A percentile compares a stretch with the other conserved stretches of the same genome.
These are phyloP conservation scores for Tipula lateralis DNA, from an alignment of 2,888 invertebrate genomes.

Conservation along the genomic window DNA sequence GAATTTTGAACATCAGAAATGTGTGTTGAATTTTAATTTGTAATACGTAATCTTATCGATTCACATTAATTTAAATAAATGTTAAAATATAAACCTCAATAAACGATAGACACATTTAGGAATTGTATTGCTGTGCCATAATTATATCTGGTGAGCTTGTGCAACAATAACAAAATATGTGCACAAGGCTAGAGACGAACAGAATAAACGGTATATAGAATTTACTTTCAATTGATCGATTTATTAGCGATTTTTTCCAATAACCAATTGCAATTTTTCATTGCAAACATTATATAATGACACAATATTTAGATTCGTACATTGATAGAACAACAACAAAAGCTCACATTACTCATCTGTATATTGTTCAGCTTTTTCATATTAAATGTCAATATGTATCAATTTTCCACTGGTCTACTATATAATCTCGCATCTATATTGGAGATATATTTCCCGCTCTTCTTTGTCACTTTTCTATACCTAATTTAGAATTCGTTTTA, in stretches of 20 bases:
- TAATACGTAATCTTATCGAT: too few species aligned
- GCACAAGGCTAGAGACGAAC: too few species aligned
- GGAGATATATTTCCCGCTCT: not conserved
- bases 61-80: too few species aligned
- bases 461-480: not conserved
- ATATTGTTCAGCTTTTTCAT: not conserved
- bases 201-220: not conserved
- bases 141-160: too few species aligned
- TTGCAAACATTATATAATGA: not conserved
- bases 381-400: not conserved
- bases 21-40: too few species aligned
- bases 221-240: not conserved
- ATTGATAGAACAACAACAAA: not conserved
- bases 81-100: too few species aligned
- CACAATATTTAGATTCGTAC: not conserved
- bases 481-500: not conserved
- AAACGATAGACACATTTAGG: too few species aligned
- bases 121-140: too few species aligned
- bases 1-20: too few species aligned
- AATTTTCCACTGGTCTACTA: not conserved
- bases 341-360: not conserved
- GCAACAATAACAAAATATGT: too few species aligned
- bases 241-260: not conserved
- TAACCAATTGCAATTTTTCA: not conserved
- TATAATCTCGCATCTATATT: not conserved